Evolutionary conservation across 2,888 invertebrate genomes (phyloP).

Genomic region (Ommatoiulus sabulosus): DNA sequence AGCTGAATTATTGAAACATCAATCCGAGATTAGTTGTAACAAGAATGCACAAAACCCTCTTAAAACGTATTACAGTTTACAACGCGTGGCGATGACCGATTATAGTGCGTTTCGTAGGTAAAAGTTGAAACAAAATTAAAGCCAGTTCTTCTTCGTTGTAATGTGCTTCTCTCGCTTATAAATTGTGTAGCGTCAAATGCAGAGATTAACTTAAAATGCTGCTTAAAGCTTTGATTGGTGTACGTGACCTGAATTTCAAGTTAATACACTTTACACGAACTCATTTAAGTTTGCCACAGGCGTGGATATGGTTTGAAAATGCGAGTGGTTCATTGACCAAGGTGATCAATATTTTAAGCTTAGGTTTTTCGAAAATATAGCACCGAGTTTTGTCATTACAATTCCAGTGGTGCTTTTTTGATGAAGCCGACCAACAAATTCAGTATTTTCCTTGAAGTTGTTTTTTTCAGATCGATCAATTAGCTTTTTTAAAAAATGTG

Average conservation of each 20-base stretch:
- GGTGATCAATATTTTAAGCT: not conserved
- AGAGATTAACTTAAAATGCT: not conserved
- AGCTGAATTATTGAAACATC: too few species aligned
- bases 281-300: not conserved
- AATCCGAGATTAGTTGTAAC: too few species aligned
- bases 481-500: too few species aligned
- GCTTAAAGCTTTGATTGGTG: not conserved
- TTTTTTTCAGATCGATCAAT: too few species aligned
- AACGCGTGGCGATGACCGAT: too few species aligned
- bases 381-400: not conserved
- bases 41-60: too few species aligned
- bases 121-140: not conserved
- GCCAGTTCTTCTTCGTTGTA: not conserved
- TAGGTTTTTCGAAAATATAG: not conserved
- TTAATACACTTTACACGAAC: not conserved
- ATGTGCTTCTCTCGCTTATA: not conserved
- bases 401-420: not conserved
- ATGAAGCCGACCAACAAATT: not conserved
- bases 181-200: not conserved
- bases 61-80: too few species aligned
- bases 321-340: not conserved
- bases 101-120: too few species aligned
- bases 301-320: not conserved
- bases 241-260: not conserved
- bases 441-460: too few species aligned